Percentiles rank a stretch among this genome's conserved stretches.
These are phyloP conservation scores for Apaloderma vittatum DNA, from an alignment of 2,113 vertebrate genomes.

Conservation along the genomic window DNA sequence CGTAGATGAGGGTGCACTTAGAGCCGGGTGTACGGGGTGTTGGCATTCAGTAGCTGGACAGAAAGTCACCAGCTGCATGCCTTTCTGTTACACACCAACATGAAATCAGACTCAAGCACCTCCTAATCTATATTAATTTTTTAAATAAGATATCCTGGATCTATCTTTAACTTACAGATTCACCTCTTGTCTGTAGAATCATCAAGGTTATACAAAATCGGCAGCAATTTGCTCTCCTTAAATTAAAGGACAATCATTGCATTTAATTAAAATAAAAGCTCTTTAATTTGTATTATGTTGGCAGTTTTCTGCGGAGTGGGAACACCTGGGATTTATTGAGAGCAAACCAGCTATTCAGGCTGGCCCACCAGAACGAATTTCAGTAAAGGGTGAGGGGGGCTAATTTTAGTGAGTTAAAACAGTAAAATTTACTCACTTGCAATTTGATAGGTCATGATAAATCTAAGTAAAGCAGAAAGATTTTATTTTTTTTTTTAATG, in stretches of 20 bases:
- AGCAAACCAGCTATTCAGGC: constrained; percentile 29
- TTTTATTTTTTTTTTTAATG: neutral
- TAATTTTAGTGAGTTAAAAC: neutral
- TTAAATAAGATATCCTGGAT: neutral
- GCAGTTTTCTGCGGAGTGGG: constrained; percentile 51
- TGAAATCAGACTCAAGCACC: neutral
- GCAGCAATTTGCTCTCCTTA: constrained; percentile 77
- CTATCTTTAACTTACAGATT: constrained; percentile 38
- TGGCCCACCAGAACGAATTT: constrained; percentile 18
- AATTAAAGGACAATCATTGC: constrained; percentile 84
- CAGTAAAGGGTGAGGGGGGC: neutral
- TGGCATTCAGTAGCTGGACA: neutral
- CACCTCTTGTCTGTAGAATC: constrained; percentile 66
- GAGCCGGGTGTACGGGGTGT: rapidly evolving
- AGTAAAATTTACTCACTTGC: constrained; percentile 9
- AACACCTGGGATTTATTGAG: constrained; percentile 72
- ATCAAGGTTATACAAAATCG: constrained; percentile 75
- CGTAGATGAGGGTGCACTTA: neutral
- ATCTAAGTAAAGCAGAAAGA: neutral
- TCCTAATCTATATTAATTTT: neutral
- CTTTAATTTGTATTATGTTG: constrained; percentile 70
- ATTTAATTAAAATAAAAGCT: constrained; percentile 93
- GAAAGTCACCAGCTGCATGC: neutral
- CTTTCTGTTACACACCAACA: neutral
- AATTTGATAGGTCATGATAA: neutral